phyloP scores from a whole-genome alignment of 1,140 invertebrate species.

The Pentalonia nigronervosa region DNA sequence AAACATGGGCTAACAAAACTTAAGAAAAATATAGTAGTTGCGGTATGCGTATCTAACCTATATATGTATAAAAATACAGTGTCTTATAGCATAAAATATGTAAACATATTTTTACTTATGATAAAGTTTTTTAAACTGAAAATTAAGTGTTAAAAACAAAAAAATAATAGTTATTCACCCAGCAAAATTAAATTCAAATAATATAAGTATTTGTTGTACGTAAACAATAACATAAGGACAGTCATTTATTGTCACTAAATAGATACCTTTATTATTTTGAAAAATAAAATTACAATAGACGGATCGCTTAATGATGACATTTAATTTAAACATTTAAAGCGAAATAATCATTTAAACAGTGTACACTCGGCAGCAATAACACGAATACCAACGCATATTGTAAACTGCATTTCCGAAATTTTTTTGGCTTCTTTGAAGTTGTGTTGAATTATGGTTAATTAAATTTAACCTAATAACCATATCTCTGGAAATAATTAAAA shows the following conservation, averaged over 20 bases:
- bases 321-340: not conserved
- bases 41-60: not conserved
- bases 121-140: not conserved
- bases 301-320: not conserved
- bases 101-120: not conserved
- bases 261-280: not conserved
- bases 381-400: not conserved
- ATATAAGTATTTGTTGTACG: not conserved
- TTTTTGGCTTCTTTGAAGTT: not conserved
- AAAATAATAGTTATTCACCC: too few species aligned
- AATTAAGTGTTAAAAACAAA: not conserved
- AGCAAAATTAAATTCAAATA: not conserved
- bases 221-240: not conserved
- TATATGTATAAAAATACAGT: not conserved
- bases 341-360: not conserved
- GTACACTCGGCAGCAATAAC: not conserved
- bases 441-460: not conserved
- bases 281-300: not conserved
- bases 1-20: slow-evolving; percentile 2
- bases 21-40: not conserved
- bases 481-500: not conserved
- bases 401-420: not conserved
- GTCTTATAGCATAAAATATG: not conserved
- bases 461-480: not conserved
- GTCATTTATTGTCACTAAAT: not conserved